Percentiles rank a stretch among this genome's conserved stretches.
phyloP scores from a whole-genome alignment of 2,888 invertebrate species.

The Cephus spinipes region DNA sequence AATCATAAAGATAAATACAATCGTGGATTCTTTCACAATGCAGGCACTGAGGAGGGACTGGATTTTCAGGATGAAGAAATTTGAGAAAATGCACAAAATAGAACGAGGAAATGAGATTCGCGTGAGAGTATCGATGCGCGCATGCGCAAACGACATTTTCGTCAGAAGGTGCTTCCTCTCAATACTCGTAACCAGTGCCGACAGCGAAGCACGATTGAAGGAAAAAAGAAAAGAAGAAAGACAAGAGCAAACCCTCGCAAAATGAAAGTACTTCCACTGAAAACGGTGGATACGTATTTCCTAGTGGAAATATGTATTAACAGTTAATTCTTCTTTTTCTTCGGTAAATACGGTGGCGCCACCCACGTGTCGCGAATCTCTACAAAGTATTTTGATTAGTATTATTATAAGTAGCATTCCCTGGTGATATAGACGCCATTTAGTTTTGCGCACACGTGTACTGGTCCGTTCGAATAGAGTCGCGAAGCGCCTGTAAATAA shows the following conservation, averaged over 20 bases:
- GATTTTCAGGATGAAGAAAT: background rate
- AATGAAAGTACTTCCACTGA: background rate
- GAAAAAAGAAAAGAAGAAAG: background rate
- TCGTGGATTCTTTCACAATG: background rate
- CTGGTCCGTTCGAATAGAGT: background rate
- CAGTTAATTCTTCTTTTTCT: background rate
- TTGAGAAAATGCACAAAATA: background rate
- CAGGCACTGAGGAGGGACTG: background rate
- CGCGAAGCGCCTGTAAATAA: slow-evolving; percentile 1
- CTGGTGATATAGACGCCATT: slow-evolving; percentile 30
- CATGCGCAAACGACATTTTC: background rate
- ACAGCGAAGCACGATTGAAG: background rate
- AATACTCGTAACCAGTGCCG: background rate
- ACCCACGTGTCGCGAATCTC: background rate
- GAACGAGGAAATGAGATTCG: background rate
- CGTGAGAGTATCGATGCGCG: background rate
- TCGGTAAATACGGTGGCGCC: background rate
- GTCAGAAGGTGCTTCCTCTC: background rate
- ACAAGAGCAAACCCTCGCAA: background rate
- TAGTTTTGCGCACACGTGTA: background rate
- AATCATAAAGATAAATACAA: background rate
- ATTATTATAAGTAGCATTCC: slow-evolving; percentile 31
- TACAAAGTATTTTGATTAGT: slow-evolving; percentile 34
- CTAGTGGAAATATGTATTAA: background rate
- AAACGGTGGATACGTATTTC: background rate